Percentiles rank a stretch among this genome's conserved stretches.
These are phyloP conservation scores for Peromyscus attwateri DNA, from an alignment of 2,797 vertebrate species.

Conservation along the genomic window DNA sequence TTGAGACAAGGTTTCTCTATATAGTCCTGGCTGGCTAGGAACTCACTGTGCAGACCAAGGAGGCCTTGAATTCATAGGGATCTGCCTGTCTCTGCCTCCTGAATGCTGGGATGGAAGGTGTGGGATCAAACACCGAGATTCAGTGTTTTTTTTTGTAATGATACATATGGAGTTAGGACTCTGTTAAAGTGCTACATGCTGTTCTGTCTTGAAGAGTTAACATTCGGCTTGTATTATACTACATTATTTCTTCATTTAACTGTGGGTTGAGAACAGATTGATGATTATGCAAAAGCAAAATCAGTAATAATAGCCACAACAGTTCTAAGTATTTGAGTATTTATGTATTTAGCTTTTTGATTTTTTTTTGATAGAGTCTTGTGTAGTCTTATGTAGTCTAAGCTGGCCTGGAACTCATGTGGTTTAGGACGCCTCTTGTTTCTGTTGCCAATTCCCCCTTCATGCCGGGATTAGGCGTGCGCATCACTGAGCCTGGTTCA, in stretches of 20 bases:
- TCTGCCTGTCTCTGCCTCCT: neutral
- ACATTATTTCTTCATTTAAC: constrained; percentile 46
- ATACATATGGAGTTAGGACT: neutral
- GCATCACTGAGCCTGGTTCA: neutral
- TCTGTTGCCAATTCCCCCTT: neutral
- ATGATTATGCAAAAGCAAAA: constrained; percentile 48
- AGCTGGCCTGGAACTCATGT: neutral
- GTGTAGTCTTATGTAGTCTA: neutral
- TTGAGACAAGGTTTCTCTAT: neutral
- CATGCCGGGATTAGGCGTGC: neutral
- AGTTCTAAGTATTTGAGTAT: neutral
- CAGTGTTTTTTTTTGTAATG: neutral
- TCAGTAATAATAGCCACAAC: neutral
- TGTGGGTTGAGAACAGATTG: constrained; percentile 40
- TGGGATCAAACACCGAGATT: neutral
- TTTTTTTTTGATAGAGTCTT: neutral
- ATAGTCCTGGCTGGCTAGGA: neutral
- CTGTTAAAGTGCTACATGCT: neutral
- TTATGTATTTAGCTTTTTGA: neutral
- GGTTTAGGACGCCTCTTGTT: neutral
- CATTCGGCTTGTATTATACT: neutral
- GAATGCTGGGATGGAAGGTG: neutral
- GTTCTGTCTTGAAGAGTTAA: constrained; percentile 26
- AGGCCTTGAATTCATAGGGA: neutral
- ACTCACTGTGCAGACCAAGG: neutral